Evolutionary conservation across 2,888 invertebrate species (phyloP).

Genomic region (Anaspis maculata): DNA sequence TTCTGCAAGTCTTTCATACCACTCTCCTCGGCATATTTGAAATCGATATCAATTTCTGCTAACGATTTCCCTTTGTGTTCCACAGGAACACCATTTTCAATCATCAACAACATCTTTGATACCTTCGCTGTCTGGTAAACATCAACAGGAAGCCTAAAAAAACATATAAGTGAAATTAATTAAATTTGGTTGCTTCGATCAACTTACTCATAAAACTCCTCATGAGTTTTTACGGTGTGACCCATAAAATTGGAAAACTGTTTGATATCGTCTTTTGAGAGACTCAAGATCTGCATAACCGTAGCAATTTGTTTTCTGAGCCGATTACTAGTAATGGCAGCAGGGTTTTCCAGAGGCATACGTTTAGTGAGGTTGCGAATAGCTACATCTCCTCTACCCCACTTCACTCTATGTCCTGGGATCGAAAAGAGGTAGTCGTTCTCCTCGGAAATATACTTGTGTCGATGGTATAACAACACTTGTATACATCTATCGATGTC

Average conservation of each 20-base stretch:
- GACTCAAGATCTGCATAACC: too few relatives aligned
- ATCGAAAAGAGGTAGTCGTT: too few relatives aligned
- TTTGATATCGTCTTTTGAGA: conserved; percentile 2
- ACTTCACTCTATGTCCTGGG: too few relatives aligned
- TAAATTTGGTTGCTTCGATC: not conserved
- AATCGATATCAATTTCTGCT: conserved; percentile 4
- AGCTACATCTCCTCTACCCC: too few relatives aligned
- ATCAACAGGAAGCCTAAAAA: conserved; percentile 11
- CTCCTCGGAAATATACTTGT: too few relatives aligned
- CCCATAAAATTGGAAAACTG: conserved; percentile 11
- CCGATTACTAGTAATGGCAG: too few relatives aligned
- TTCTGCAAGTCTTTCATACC: too few relatives aligned
- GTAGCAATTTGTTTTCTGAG: too few relatives aligned
- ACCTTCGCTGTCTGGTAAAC: conserved; percentile 14
- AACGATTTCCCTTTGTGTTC: conserved; percentile 11
- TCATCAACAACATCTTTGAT: conserved; percentile 9
- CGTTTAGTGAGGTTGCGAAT: too few relatives aligned
- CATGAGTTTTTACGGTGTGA: conserved; percentile 13
- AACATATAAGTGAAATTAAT: not conserved
- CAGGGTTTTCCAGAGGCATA: too few relatives aligned
- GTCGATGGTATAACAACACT: too few relatives aligned
- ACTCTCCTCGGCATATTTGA: conserved; percentile 4
- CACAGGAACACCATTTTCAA: conserved; percentile 6
- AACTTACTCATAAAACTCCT: conserved; percentile 9
- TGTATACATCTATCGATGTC: too few relatives aligned